Conservation (phyloP, 35 echinoderm and acorn worm genomes). For the Apostichopus parvimensis region DNA sequence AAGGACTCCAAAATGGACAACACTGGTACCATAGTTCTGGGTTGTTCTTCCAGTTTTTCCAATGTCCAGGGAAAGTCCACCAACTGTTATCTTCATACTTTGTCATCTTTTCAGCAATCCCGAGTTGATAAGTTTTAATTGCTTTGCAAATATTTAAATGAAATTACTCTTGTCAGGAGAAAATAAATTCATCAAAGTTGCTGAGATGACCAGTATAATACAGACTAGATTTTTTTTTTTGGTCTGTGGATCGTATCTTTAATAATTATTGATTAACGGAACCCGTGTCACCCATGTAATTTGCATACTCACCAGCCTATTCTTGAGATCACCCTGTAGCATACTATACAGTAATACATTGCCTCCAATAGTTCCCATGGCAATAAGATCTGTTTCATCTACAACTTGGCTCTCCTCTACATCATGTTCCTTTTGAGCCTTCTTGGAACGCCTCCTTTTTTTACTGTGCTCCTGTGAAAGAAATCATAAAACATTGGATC, state of each 20-base stretch:
- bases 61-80: no score
- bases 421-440: background rate
- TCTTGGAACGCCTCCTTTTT: conserved; percentile 17
- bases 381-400: conserved; percentile 48
- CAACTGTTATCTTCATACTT: no score
- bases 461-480: conserved; percentile 13
- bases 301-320: conserved; percentile 28
- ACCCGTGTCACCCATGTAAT: background rate
- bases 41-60: no score
- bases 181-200: no score
- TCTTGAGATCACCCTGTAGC: conserved; percentile 34
- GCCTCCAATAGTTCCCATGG: conserved; percentile 51
- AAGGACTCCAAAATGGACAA: no score
- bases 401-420: background rate
- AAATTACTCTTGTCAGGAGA: no score
- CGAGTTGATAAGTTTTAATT: no score
- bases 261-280: no score
- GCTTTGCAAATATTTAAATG: no score
- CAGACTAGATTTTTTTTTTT: background rate
- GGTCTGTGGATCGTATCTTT: background rate
- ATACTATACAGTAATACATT: conserved; percentile 50
- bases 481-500: background rate
- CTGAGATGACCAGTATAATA: no score
- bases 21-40: no score
- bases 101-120: no score